A percentile compares a stretch with the other conserved stretches of the same genome.
These are phyloP conservation scores for Recurvirostra avosetta DNA, from an alignment of 2,113 vertebrate genomes.

Conservation along the genomic window DNA sequence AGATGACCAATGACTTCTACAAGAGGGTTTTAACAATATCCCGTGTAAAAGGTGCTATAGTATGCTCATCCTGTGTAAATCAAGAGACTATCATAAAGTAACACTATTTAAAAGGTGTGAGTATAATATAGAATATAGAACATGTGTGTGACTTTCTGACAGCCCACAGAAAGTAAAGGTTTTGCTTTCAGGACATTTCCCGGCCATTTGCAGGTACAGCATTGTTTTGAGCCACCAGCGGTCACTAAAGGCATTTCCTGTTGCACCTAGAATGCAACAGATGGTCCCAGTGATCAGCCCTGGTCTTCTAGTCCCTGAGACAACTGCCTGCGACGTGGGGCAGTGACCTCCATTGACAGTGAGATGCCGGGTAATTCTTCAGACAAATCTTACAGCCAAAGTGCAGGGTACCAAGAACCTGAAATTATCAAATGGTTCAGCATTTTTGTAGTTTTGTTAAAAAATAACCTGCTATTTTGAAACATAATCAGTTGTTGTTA, in stretches of 20 bases:
- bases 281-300: neutral
- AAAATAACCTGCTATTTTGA: neutral
- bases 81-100: neutral
- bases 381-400: neutral
- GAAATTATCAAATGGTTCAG: neutral
- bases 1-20: neutral
- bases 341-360: neutral
- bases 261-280: fast-evolving
- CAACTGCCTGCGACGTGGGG: neutral
- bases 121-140: neutral
- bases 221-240: neutral
- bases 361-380: neutral
- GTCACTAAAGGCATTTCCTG: neutral
- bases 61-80: neutral
- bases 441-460: neutral
- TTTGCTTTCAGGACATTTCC: neutral
- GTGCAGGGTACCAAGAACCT: neutral
- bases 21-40: neutral
- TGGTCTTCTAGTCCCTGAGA: neutral
- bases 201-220: neutral
- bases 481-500: neutral
- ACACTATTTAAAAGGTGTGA: neutral
- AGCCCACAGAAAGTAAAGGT: neutral
- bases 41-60: neutral
- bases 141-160: neutral